A percentile compares a stretch with the other conserved stretches of the same genome.
Conservation (phyloP, 2,113 vertebrate genomes). For the Theristicus caerulescens region DNA sequence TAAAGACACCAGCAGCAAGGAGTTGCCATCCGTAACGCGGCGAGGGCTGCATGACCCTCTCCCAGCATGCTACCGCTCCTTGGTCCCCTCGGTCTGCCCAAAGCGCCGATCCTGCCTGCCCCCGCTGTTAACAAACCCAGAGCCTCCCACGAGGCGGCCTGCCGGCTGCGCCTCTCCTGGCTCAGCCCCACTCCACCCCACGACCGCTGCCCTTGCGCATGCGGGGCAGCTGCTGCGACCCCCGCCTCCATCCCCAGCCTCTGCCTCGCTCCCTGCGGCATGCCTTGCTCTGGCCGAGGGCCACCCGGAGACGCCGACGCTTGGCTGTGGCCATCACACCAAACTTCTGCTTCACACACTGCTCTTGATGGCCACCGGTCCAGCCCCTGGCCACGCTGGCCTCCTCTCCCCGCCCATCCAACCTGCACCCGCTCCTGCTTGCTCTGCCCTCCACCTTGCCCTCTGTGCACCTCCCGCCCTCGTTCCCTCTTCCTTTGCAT, state of each 20-base stretch:
- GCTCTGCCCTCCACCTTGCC: background rate
- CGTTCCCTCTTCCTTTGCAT: background rate
- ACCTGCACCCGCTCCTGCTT: background rate
- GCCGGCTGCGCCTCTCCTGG: background rate
- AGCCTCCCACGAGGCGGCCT: background rate
- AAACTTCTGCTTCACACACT: background rate
- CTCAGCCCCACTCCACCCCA: background rate
- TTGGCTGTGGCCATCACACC: background rate
- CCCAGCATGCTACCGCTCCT: background rate
- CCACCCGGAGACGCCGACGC: rapidly evolving
- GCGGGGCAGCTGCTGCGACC: background rate
- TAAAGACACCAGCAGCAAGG: background rate
- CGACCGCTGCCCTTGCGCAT: rapidly evolving
- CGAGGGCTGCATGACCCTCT: background rate
- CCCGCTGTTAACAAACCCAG: background rate
- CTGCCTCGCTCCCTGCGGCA: background rate
- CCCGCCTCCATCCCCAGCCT: background rate
- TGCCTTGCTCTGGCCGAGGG: background rate
- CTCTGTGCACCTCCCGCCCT: background rate
- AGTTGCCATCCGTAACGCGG: rapidly evolving
- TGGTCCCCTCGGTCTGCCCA: background rate
- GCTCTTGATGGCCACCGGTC: background rate
- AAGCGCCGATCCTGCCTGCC: background rate
- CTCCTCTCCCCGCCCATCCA: background rate
- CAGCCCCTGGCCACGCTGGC: background rate